Evolutionary conservation across 2,888 invertebrate genomes (phyloP).

Genomic region (Erynnis tages): DNA sequence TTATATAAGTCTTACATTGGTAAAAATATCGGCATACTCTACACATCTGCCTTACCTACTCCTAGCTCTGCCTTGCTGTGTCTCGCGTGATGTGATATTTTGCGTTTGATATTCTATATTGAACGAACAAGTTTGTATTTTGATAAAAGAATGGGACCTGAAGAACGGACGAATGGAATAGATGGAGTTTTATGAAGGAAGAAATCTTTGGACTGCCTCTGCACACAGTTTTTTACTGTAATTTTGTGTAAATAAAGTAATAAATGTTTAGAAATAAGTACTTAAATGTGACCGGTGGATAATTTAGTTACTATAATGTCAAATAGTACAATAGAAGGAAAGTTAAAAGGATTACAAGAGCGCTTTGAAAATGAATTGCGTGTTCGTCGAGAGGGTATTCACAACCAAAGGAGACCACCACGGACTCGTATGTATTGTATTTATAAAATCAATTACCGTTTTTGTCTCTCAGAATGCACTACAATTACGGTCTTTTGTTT

Average conservation of each 20-base stretch:
- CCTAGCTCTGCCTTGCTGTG: too few relatives aligned
- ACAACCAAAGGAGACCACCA: constrained; percentile 54
- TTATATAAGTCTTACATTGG: too few relatives aligned
- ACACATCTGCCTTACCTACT: too few relatives aligned
- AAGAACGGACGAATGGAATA: constrained; percentile 35
- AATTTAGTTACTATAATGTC: constrained; percentile 80
- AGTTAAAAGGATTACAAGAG: constrained; percentile 91
- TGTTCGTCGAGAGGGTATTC: constrained; percentile 85
- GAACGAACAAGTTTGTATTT: too few relatives aligned
- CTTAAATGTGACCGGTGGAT: constrained; percentile 64
- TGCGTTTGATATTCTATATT: too few relatives aligned
- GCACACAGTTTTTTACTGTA: constrained; percentile 65
- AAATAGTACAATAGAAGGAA: constrained; percentile 88
- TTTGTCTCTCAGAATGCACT: background rate
- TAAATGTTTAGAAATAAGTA: constrained; percentile 57
- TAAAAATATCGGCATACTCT: too few relatives aligned
- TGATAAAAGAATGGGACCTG: background rate
- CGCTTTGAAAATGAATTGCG: constrained; percentile 84
- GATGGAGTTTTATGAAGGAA: constrained; percentile 40
- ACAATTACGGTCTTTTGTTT: background rate
- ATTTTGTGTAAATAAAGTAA: constrained; percentile 67
- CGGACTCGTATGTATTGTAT: constrained; percentile 82
- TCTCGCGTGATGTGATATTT: too few relatives aligned
- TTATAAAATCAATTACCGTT: constrained; percentile 14
- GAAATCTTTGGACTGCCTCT: constrained; percentile 73